Base-by-base conservation (phyloP, 2,888 invertebrate genomes). In the Synanthedon tipuliformis region DNA sequence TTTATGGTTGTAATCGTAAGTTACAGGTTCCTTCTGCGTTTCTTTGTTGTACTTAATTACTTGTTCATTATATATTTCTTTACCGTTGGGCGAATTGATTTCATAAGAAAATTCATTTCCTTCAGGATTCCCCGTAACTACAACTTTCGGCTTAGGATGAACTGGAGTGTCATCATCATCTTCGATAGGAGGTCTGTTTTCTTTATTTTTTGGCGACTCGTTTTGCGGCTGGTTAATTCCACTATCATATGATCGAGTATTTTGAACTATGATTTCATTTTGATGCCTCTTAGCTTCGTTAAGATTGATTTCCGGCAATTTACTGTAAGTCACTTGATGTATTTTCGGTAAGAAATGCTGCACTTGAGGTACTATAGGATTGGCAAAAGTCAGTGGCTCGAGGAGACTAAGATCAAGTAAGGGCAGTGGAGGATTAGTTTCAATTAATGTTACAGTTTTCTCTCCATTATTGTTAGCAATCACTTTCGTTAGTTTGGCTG, bases 321-420 rank as follows among this genome's bases (percentile, higher is more conserved):
- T 78, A 41, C 73, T 68, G 56, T 83, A 84, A 1, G 73, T 82
- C 5, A 77, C 80, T 45, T 75, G 64, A 54, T 66, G 69, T 53
- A 85, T 78, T 65, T 75, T 75, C 8, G 88, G 88, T 51, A 88
- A 69, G 60, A 73, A 87, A 59, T 87, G 86, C 66, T 88, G 88
- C 45, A 85, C 75, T 76, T 87, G 88, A 10, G 87, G 82, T 13
- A 87, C 88, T 34, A 88, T 61, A 4, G 88, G 85, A 59, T 86
- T 87, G 3, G 68, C 77, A 59, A 88, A 88, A 7, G 77, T 80
- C 55, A 88, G 64, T 4, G 88, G 88, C 58, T 87, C 81, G 41
- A 85, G 67, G 50, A 86, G 77, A 56, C 72, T 81, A 34, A 88
- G 66, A 54, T 87, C 82, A 51, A 88, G 57, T 2, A 85, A 63